Evolutionary conservation across 2,888 invertebrate genomes (phyloP).

Genomic region (Rhabditoides inermis): DNA sequence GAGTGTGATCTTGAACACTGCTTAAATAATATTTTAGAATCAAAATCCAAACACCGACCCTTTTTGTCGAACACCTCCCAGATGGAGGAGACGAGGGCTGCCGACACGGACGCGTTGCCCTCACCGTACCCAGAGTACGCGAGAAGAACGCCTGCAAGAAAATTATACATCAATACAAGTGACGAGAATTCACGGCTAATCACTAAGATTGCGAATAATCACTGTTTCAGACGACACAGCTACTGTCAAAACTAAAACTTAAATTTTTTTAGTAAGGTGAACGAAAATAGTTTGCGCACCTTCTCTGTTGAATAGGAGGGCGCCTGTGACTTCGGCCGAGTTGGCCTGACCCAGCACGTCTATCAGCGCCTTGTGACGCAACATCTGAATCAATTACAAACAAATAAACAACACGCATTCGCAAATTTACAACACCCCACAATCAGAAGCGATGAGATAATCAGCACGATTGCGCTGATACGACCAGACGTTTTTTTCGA

Average conservation of each 20-base stretch:
- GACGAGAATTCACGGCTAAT: background rate
- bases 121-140: constrained; percentile 25
- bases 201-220: background rate
- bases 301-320: constrained; percentile 30
- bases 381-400: constrained; percentile 13
- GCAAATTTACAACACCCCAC: background rate
- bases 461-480: too few species aligned
- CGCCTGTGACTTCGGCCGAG: constrained; percentile 22
- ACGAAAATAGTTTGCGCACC: constrained; percentile 6
- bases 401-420: background rate
- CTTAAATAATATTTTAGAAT: too few species aligned
- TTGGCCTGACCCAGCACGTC: constrained; percentile 35
- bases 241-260: background rate
- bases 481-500: constrained; percentile 3
- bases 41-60: too few species aligned
- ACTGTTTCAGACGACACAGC: background rate
- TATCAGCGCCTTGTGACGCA: constrained; percentile 29
- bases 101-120: constrained; percentile 21
- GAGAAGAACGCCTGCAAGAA: constrained; percentile 23
- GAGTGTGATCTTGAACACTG: too few species aligned
- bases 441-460: background rate
- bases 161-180: background rate
- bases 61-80: constrained; percentile 28
- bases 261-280: background rate
- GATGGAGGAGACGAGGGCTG: constrained; percentile 27